A percentile compares a stretch with the other conserved stretches of the same genome.
These are phyloP conservation scores for Sturnus vulgaris DNA, from an alignment of 2,113 vertebrate genomes.

Conservation along the genomic window DNA sequence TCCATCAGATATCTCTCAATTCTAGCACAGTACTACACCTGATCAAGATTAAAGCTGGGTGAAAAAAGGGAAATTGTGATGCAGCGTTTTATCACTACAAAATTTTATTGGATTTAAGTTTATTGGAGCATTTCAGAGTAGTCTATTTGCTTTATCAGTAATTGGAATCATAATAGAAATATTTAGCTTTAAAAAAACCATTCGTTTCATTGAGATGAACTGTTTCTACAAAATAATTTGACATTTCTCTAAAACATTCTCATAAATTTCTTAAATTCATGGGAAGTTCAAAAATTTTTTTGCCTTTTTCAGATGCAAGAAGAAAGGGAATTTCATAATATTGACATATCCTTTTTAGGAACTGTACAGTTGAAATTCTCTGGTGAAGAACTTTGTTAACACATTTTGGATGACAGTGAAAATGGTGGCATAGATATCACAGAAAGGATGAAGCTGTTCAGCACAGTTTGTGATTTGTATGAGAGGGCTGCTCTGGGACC, in stretches of 20 bases:
- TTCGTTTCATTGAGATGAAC: background rate
- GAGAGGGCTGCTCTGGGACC: background rate
- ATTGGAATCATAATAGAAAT: background rate
- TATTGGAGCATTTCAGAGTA: background rate
- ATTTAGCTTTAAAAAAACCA: background rate
- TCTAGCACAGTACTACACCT: background rate
- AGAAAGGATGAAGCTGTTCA: background rate
- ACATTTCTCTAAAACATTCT: background rate
- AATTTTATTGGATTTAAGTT: background rate
- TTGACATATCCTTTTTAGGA: background rate
- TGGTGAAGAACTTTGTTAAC: background rate
- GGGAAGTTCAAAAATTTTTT: background rate
- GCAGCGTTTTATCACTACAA: background rate
- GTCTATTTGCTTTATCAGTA: background rate
- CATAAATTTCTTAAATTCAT: background rate
- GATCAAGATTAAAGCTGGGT: background rate
- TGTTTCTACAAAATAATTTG: background rate
- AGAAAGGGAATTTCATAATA: background rate
- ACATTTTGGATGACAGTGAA: background rate
- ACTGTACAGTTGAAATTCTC: background rate
- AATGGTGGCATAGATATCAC: background rate
- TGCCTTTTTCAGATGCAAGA: background rate
- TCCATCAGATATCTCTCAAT: slow-evolving; percentile 7
- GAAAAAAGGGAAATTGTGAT: background rate
- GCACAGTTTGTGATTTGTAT: background rate